These are phyloP conservation scores for Argynnis bischoffii DNA, from an alignment of 2,888 invertebrate genomes.

Conservation along the genomic window DNA sequence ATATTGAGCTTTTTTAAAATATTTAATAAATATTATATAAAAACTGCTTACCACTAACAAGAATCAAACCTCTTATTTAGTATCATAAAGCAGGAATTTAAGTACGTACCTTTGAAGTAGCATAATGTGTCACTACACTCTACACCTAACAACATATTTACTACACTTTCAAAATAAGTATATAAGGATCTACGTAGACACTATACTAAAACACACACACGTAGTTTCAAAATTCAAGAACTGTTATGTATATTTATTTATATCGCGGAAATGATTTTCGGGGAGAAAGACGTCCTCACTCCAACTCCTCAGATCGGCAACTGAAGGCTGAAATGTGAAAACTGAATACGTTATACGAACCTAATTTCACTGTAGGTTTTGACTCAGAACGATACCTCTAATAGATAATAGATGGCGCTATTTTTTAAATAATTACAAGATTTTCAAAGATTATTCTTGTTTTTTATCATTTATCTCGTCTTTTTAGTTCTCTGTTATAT, in stretches of 20 bases:
- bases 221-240: not conserved
- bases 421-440: slow-evolving; percentile 14
- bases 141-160: slow-evolving; percentile 25
- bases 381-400: slow-evolving; percentile 47
- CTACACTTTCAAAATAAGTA: slow-evolving; percentile 16
- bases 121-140: slow-evolving; percentile 34
- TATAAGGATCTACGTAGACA: slow-evolving; percentile 1
- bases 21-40: not conserved
- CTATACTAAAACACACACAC: slow-evolving; percentile 10
- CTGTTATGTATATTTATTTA: slow-evolving; percentile 8
- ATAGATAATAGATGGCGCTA: slow-evolving; percentile 46
- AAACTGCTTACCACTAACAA: not conserved
- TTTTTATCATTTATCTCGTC: too few relatives aligned
- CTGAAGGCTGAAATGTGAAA: slow-evolving; percentile 49
- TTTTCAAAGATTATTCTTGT: not conserved
- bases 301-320: slow-evolving; percentile 54
- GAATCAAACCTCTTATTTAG: not conserved
- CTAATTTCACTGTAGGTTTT: slow-evolving; percentile 61
- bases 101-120: slow-evolving; percentile 33
- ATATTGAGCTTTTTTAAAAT: too few relatives aligned
- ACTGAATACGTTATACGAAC: slow-evolving; percentile 61
- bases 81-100: not conserved
- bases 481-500: too few relatives aligned
- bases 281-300: slow-evolving; percentile 45
- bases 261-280: not conserved